phyloP scores from a whole-genome alignment of 2,888 invertebrate species.

The Zygaena filipendulae region DNA sequence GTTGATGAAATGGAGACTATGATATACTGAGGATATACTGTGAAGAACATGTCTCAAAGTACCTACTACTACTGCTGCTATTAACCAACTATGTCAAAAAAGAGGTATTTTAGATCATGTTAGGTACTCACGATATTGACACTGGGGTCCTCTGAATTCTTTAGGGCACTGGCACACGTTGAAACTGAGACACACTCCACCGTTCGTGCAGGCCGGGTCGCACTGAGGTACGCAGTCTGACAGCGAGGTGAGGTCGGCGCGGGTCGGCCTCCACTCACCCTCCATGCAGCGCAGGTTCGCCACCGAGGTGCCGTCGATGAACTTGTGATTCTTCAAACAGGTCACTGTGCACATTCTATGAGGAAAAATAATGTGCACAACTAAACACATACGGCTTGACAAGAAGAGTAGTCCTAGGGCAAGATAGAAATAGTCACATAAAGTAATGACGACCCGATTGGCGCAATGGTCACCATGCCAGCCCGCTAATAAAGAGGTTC shows the following conservation, averaged over 20 bases:
- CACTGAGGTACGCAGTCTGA: conserved; percentile 78
- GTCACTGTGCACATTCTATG: conserved; percentile 74
- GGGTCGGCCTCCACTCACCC: conserved; percentile 76
- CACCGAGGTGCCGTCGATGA: conserved; percentile 76
- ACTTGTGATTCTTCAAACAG: conserved; percentile 74
- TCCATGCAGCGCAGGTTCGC: conserved; percentile 76
- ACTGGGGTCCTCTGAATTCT: conserved; percentile 76
- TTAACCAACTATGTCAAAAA: too few relatives aligned
- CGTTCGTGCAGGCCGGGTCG: conserved; percentile 79
- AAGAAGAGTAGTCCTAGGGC: neutral
- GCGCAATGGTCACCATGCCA: too few relatives aligned
- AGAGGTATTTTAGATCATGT: too few relatives aligned
- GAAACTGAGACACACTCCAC: conserved; percentile 81
- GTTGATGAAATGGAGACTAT: too few relatives aligned
- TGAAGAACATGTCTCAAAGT: too few relatives aligned
- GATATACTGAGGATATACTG: too few relatives aligned
- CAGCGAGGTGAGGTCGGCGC: conserved; percentile 69
- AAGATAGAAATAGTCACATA: neutral
- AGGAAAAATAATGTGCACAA: too few relatives aligned
- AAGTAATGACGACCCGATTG: neutral
- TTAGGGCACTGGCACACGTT: conserved; percentile 84
- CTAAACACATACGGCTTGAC: neutral
- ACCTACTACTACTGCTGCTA: too few relatives aligned
- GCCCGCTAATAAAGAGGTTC: too few relatives aligned
- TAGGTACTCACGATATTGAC: conserved; percentile 75